Conservation (phyloP, 2,113 vertebrate species). For the Anoura caudifer region DNA sequence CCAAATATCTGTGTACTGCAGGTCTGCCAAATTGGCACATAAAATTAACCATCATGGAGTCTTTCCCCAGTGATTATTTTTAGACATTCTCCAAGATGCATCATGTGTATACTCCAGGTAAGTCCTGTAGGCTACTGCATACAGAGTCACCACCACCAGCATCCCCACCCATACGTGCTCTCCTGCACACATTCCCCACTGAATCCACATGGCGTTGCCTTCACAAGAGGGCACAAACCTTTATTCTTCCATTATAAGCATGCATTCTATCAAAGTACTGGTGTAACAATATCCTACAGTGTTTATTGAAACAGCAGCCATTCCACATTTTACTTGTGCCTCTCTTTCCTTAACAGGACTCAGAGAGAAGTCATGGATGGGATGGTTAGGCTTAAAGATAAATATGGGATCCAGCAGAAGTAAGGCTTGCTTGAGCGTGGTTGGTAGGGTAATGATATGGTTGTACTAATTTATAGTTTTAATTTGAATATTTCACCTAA, state of each 20-base stretch:
- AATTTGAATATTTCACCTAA: too few relatives aligned
- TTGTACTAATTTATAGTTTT: too few relatives aligned
- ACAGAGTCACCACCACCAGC: rapidly evolving
- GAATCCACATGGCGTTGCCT: background rate
- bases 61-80: background rate
- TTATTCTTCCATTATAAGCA: background rate
- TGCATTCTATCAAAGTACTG: background rate
- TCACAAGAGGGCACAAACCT: background rate
- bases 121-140: background rate
- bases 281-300: background rate
- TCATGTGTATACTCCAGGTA: background rate
- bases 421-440: too few relatives aligned
- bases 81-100: background rate
- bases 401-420: background rate
- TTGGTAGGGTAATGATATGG: too few relatives aligned
- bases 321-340: background rate
- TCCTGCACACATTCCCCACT: background rate
- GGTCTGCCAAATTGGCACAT: background rate
- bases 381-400: slow-evolving; percentile 38
- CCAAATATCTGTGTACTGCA: background rate
- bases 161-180: background rate
- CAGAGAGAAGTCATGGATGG: background rate
- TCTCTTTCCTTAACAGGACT: background rate
- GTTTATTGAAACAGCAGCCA: slow-evolving; percentile 19
- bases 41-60: background rate